Base-by-base conservation (phyloP, 2,113 vertebrate genomes). In the Psammodynastes pulverulentus region DNA sequence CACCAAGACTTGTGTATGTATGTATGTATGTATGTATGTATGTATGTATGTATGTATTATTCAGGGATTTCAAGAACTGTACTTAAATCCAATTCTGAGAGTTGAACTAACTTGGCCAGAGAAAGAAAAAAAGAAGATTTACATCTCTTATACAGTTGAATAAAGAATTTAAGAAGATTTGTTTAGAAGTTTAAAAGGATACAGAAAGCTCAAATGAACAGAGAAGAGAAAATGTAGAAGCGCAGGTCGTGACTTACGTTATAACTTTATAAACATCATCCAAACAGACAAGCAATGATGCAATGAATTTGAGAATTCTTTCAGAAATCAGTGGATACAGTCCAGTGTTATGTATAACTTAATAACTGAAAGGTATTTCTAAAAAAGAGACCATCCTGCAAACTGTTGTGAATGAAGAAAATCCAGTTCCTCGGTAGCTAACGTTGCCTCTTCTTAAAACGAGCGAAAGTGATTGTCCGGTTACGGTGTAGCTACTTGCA, bases 401-500 rank as follows among this genome's bases (percentile, higher is more conserved):
- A 94, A 87, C 88, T 48, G 91, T 92, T 94, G 90, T 92, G 87
- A 89, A 95, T 29, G 92, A 89, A 53, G 88, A 84, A 92, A 92
- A 93, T 95, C 93, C 52, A 93, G 87, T 92, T 84, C 1, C 87
- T 92, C 87, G 1, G n/a, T 92, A 93, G 26, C 94, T 91, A 51
- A 43, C 89, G 0, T 52, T 53, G 48, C 46, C 34, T 67, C 56
- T 92, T 89, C 91, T 93, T 86, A 95, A 97, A 97, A 96, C 91
- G 89, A 94, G 90, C 89, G 90, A 88, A 94, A 93, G 85, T 91
- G 94, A 95, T 93, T 95, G 94, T 93, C 93, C 94, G 92, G 89
- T 94, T 94, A 96, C 91, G 91, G 21, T 39, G n/a, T 91, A 94
- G 95, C 94, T 94, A 95, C 95, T 72, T 91, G 92, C 91, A 89